Evolutionary conservation across 2,888 invertebrate genomes (phyloP).

Genomic region (Steinernema hermaphroditum): DNA sequence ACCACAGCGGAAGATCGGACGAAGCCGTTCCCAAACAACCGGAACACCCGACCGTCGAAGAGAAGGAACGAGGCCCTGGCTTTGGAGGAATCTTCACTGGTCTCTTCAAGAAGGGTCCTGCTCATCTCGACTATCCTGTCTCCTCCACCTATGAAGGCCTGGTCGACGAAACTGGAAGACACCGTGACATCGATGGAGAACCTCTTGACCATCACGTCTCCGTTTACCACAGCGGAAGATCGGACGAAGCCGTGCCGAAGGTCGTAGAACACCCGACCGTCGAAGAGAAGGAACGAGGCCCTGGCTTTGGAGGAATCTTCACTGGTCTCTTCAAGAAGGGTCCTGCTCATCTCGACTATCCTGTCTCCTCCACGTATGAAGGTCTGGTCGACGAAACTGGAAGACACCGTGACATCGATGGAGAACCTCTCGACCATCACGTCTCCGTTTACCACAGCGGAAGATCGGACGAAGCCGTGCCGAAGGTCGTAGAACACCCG

Average conservation of each 20-base stretch:
- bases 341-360: conserved; percentile 48
- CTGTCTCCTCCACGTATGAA: conserved; percentile 41
- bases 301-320: not conserved
- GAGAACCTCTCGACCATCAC: conserved; percentile 42
- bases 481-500: conserved; percentile 29
- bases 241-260: too few relatives aligned
- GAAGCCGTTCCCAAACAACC: conserved; percentile 29
- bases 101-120: conserved; percentile 43
- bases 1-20: conserved; percentile 41
- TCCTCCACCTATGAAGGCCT: conserved; percentile 47
- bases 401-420: conserved; percentile 40
- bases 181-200: conserved; percentile 41
- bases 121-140: conserved; percentile 46
- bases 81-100: conserved; percentile 44
- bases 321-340: conserved; percentile 39
- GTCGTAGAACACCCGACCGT: too few relatives aligned
- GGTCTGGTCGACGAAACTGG: conserved; percentile 45
- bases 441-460: conserved; percentile 46
- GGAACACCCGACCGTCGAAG: conserved; percentile 23
- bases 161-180: conserved; percentile 38
- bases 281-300: not conserved
- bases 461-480: conserved; percentile 37
- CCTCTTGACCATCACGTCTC: conserved; percentile 45
- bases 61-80: not conserved
- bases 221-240: conserved; percentile 41